These are phyloP conservation scores for Laspeyria flexula DNA, from an alignment of 2,888 invertebrate genomes.

Conservation along the genomic window DNA sequence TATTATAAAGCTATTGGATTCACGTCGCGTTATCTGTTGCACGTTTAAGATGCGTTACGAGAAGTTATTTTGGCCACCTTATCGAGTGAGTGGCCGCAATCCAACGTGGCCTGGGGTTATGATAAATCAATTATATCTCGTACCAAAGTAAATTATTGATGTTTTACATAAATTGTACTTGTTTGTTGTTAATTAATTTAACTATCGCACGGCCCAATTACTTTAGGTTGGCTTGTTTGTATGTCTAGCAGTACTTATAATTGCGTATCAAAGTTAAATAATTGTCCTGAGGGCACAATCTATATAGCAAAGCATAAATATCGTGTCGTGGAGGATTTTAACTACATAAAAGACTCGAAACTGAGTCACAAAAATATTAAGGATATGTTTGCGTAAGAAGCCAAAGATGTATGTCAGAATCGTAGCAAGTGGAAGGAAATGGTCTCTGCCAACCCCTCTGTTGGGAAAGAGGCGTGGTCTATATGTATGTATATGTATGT, in stretches of 20 bases:
- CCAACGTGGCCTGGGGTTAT: conserved; percentile 65
- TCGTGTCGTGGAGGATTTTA: too few relatives aligned
- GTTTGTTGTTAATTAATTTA: conserved; percentile 47
- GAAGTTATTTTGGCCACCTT: conserved; percentile 82
- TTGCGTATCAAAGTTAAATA: conserved; percentile 25
- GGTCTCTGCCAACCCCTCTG: too few relatives aligned
- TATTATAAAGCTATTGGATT: conserved; percentile 53
- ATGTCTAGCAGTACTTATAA: conserved; percentile 14
- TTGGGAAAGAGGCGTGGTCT: too few relatives aligned
- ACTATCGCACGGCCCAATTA: conserved; percentile 42
- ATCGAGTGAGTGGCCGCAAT: conserved; percentile 69
- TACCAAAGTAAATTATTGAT: conserved; percentile 70
- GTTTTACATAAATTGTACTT: conserved; percentile 60
- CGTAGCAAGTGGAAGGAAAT: too few relatives aligned
- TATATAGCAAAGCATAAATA: too few relatives aligned
- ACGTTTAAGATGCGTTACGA: conserved; percentile 66
- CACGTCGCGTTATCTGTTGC: conserved; percentile 64
- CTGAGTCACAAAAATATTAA: too few relatives aligned
- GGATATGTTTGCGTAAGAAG: too few relatives aligned
- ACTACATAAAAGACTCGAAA: too few relatives aligned
- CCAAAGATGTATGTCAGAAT: too few relatives aligned
- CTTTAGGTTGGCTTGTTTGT: conserved; percentile 36
- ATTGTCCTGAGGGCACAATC: conserved; percentile 27
- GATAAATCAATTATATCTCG: conserved; percentile 76
- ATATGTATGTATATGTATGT: too few relatives aligned